Conservation (phyloP, 2,888 invertebrate species). For the Subacronicta megacephala region DNA sequence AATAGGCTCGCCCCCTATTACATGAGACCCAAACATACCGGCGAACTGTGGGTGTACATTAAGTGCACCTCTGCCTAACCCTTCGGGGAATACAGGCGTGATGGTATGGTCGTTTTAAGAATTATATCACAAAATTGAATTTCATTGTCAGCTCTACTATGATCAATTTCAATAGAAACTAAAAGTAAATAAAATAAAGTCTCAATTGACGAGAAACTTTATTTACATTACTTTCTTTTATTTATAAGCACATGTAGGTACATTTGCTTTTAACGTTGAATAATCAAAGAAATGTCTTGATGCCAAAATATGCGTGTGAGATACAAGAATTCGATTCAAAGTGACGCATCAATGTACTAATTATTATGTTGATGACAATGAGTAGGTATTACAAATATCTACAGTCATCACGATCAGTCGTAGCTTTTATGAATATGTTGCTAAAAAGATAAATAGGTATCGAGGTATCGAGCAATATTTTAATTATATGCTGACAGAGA, state of each 20-base stretch:
- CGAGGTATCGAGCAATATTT: too few species aligned
- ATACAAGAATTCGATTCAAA: slow-evolving; percentile 3
- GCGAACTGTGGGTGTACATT: too few species aligned
- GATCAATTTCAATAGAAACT: slow-evolving; percentile 1
- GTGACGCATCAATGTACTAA: slow-evolving; percentile 8
- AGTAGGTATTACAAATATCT: not conserved
- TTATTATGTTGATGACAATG: slow-evolving; percentile 2
- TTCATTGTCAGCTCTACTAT: not conserved
- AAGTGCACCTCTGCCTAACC: too few species aligned
- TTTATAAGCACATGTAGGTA: not conserved
- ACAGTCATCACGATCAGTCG: too few species aligned
- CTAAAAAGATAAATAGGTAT: too few species aligned
- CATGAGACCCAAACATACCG: too few species aligned
- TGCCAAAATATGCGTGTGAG: slow-evolving; percentile 33
- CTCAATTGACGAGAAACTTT: slow-evolving; percentile 9
- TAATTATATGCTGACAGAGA: too few species aligned
- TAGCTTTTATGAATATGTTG: too few species aligned
- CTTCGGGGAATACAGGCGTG: too few species aligned
- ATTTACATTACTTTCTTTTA: slow-evolving; percentile 4
- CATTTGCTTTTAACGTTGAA: slow-evolving; percentile 21
- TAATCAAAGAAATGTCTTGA: slow-evolving; percentile 25
- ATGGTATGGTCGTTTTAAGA: too few species aligned
- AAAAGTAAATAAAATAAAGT: not conserved
- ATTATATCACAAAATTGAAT: too few species aligned
- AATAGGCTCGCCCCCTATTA: too few species aligned